Evolutionary conservation across 2,888 invertebrate genomes (phyloP).

Genomic region (Graphium colonna): DNA sequence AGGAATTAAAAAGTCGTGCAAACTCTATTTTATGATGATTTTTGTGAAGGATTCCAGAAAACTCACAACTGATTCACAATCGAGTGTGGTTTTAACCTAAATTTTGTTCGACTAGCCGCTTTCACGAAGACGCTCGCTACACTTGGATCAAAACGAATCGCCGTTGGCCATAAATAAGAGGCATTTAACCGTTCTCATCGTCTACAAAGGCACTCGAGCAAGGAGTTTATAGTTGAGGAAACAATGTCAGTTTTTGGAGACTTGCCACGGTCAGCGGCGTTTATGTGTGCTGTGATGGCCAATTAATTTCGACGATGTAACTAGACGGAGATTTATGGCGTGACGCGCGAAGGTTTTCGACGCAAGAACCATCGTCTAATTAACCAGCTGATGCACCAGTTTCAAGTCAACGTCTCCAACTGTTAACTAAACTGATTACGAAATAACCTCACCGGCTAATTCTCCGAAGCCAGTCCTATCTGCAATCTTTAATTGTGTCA

Average conservation of each 20-base stretch:
- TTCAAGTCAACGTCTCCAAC: not conserved
- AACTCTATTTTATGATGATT: too few species aligned
- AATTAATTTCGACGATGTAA: conserved; percentile 59
- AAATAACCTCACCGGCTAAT: too few species aligned
- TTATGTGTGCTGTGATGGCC: conserved; percentile 50
- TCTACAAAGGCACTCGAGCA: conserved; percentile 14
- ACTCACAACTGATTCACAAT: too few species aligned
- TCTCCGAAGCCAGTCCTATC: too few species aligned
- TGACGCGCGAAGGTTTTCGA: conserved; percentile 32
- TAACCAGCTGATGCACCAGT: conserved; percentile 28
- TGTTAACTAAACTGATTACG: too few species aligned
- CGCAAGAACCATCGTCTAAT: conserved; percentile 38
- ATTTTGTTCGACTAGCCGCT: too few species aligned
- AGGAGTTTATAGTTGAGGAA: conserved; percentile 25
- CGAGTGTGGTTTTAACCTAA: too few species aligned
- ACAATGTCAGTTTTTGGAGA: conserved; percentile 41
- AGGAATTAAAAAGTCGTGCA: too few species aligned
- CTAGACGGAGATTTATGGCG: conserved; percentile 49
- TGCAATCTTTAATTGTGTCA: too few species aligned
- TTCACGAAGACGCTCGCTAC: not conserved
- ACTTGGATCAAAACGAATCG: not conserved
- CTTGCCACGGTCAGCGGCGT: conserved; percentile 56
- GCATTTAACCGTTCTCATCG: conserved; percentile 1
- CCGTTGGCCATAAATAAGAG: conserved; percentile 3
- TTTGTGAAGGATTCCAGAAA: too few species aligned